A percentile compares a stretch with the other conserved stretches of the same genome.
Conservation (phyloP, 2,888 invertebrate genomes). For the Euspilapteryx auroguttella region DNA sequence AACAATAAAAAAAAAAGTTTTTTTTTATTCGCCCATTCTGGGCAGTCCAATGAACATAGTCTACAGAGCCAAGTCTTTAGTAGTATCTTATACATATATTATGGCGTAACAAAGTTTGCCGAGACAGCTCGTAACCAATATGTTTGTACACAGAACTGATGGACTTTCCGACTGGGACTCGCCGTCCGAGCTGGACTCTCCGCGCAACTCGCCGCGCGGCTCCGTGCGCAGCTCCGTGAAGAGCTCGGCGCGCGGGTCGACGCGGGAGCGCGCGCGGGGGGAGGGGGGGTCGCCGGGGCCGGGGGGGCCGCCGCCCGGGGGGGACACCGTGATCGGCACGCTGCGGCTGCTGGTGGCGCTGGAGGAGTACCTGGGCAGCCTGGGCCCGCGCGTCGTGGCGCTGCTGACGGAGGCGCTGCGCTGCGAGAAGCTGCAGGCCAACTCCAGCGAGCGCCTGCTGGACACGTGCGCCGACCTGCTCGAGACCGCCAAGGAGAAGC, state of each 20-base stretch:
- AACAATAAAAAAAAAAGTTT: no score
- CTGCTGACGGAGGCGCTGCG: constrained; percentile 76
- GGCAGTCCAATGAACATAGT: no score
- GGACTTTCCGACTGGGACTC: constrained; percentile 52
- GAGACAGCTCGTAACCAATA: no score
- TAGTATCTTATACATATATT: no score
- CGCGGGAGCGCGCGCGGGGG: constrained; percentile 7
- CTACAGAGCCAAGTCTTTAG: no score
- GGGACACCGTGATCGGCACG: constrained; percentile 65
- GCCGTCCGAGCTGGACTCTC: constrained; percentile 25
- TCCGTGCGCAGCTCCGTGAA: constrained; percentile 13
- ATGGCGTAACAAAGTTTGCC: no score
- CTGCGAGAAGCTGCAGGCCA: constrained; percentile 73
- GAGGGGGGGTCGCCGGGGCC: constrained; percentile 8
- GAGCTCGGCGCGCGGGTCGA: constrained; percentile 10
- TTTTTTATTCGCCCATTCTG: no score
- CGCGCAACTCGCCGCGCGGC: no score
- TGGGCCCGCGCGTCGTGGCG: constrained; percentile 79
- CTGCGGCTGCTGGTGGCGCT: constrained; percentile 77
- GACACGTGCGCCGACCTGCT: constrained; percentile 74
- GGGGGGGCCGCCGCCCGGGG: constrained; percentile 14
- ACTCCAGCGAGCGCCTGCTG: constrained; percentile 75
- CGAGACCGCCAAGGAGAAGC: constrained; percentile 84
- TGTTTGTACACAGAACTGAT: no score
- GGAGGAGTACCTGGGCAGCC: constrained; percentile 81